Evolutionary conservation across 2,113 vertebrate genomes (phyloP).

Genomic region (Cathartes aura): DNA sequence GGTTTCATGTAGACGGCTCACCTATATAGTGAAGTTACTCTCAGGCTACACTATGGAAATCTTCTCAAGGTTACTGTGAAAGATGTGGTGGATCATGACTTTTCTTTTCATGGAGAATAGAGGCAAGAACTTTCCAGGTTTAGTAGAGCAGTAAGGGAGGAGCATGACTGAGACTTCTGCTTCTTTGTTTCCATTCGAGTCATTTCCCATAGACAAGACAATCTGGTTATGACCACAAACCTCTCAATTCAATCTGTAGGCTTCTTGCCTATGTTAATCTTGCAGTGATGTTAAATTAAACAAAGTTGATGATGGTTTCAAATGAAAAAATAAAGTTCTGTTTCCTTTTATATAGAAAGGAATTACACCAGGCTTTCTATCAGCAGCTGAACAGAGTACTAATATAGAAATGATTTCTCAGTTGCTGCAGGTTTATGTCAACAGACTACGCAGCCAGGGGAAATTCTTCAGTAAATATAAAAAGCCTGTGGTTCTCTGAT

Average conservation of each 20-base stretch:
- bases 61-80: background rate
- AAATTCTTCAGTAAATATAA: slow-evolving; percentile 5
- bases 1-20: background rate
- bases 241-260: background rate
- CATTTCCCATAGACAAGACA: background rate
- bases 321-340: background rate
- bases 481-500: background rate
- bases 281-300: background rate
- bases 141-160: background rate
- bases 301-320: background rate
- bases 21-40: background rate
- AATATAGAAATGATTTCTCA: slow-evolving; percentile 3
- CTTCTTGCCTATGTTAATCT: background rate
- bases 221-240: background rate
- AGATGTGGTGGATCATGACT: background rate
- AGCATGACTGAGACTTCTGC: background rate
- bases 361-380: background rate
- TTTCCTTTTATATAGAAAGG: background rate
- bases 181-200: background rate
- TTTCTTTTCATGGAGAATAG: background rate
- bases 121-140: background rate
- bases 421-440: slow-evolving; percentile 14
- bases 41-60: background rate
- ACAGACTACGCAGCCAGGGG: background rate
- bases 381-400: background rate